These are phyloP conservation scores for Ornithoptera priamus DNA, from an alignment of 2,888 invertebrate genomes.

Conservation along the genomic window DNA sequence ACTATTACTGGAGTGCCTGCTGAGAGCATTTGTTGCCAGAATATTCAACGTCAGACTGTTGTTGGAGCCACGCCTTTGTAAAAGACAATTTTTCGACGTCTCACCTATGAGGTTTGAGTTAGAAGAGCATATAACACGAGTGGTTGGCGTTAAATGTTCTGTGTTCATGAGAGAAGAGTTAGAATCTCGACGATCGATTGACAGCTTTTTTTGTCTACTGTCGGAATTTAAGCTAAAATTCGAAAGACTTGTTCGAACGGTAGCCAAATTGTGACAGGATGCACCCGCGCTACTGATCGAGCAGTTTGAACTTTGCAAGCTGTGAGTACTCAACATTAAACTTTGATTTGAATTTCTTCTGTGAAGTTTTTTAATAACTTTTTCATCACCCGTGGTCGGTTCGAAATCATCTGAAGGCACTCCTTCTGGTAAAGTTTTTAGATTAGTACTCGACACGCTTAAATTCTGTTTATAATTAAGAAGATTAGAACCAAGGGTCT, in stretches of 20 bases:
- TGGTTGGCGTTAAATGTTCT: conserved; percentile 64
- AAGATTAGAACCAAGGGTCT: conserved; percentile 76
- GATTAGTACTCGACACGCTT: conserved; percentile 84
- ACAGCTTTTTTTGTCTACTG: conserved; percentile 79
- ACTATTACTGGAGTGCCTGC: conserved; percentile 79
- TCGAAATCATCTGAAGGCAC: conserved; percentile 84
- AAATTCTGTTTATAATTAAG: conserved; percentile 82
- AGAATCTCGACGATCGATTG: conserved; percentile 91
- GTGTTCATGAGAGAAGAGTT: conserved; percentile 89
- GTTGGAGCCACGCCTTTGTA: conserved; percentile 91
- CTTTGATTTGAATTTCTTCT: conserved; percentile 82
- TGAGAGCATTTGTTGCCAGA: conserved; percentile 70
- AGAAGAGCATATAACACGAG: conserved; percentile 73
- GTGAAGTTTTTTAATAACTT: conserved; percentile 72
- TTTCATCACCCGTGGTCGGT: conserved; percentile 67
- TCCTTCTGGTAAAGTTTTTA: conserved; percentile 86
- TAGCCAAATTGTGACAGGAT: conserved; percentile 67
- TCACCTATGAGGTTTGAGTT: conserved; percentile 68
- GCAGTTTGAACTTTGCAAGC: conserved; percentile 78
- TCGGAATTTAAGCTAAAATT: conserved; percentile 73
- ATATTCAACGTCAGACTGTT: conserved; percentile 92
- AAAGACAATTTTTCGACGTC: conserved; percentile 81
- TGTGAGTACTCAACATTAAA: conserved; percentile 78
- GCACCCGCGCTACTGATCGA: conserved; percentile 69
- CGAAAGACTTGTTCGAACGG: conserved; percentile 70